Base-by-base conservation (phyloP, 64 coral and sea anemone species). In the Actinia tenebrosa region DNA sequence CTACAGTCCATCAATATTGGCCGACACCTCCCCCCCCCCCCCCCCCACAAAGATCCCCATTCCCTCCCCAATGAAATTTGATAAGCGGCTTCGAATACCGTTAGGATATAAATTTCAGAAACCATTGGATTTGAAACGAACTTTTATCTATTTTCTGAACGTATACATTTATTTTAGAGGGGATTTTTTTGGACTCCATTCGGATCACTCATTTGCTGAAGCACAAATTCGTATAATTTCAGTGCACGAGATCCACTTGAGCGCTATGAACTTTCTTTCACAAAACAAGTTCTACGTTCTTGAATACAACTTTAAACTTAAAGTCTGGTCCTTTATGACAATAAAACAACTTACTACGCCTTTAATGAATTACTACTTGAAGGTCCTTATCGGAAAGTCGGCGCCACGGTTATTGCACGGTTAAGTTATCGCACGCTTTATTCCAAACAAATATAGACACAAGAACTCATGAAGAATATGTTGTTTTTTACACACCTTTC, bases 401-500 rank as follows among this genome's bases (percentile, higher is more conserved):
- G 56, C 13, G 56, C 56, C 56, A 58, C 13, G 56, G 10, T 58
- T 0, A 37, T 37, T 37, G 30, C 30, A 37, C 30, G 30, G 30
- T 37, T 37, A 37, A 37, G 30, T 37, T 37, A 37, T 37, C 30
- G 56, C 56, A 58, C 56, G 56, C 56, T 11, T 58, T 37, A 37
- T 37, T 58, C 15, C 15, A 16, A 11, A 58, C 56, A 58, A 58
- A 58, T 58, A 58, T 58, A 58, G 15, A 2, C 13, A 58, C 10
- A 58, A 58, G 56, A 58, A 58, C 15, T 58, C 3, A n/a, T 22
- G 3, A 20, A 66, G 63, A 58, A 58, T 58, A 66, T 23, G 10
- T 66, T 66, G 20, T 66, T 23, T 66, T 84, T 55, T 27, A 89
- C 52, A 80, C 20, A 90, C 90, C 86, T 87, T 92, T 83, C 90